phyloP scores from a whole-genome alignment of 2,888 invertebrate genomes.

The Drosophila fungiperda region DNA sequence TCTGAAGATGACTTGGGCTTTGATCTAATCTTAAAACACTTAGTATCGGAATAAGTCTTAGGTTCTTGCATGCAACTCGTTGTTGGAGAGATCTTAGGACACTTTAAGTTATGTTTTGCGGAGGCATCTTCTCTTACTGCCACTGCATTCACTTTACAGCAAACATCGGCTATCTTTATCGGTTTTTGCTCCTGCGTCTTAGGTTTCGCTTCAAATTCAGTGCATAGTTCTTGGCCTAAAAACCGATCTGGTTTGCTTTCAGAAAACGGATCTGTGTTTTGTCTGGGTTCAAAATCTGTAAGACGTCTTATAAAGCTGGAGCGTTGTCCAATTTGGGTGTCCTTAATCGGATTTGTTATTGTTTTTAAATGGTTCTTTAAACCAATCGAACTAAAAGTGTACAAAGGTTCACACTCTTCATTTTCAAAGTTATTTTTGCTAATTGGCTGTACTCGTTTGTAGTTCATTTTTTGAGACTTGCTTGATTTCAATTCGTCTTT shows the following conservation, averaged over 20 bases:
- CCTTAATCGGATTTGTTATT: neutral
- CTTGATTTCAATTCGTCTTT: neutral
- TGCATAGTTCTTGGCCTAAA: neutral
- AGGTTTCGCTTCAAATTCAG: neutral
- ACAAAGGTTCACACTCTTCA: neutral
- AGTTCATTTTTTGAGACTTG: accelerated
- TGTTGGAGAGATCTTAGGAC: no score
- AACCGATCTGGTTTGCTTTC: neutral
- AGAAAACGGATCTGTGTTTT: neutral
- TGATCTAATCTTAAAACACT: neutral
- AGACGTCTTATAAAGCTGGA: neutral
- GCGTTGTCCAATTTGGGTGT: neutral
- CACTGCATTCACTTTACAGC: neutral
- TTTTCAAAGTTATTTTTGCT: no score
- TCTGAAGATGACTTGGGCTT: neutral
- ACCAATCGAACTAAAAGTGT: neutral
- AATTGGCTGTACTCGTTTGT: neutral
- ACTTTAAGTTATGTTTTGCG: neutral
- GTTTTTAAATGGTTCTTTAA: neutral
- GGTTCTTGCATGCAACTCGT: neutral
- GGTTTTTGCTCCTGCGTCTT: neutral
- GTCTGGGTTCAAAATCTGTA: neutral
- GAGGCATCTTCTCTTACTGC: neutral
- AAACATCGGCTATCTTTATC: neutral
- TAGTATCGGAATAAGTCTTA: neutral